Percentiles rank a stretch among this genome's conserved stretches.
These are phyloP conservation scores for Sebastes melanostomus DNA, from an alignment of 2,797 vertebrate genomes.

Conservation along the genomic window DNA sequence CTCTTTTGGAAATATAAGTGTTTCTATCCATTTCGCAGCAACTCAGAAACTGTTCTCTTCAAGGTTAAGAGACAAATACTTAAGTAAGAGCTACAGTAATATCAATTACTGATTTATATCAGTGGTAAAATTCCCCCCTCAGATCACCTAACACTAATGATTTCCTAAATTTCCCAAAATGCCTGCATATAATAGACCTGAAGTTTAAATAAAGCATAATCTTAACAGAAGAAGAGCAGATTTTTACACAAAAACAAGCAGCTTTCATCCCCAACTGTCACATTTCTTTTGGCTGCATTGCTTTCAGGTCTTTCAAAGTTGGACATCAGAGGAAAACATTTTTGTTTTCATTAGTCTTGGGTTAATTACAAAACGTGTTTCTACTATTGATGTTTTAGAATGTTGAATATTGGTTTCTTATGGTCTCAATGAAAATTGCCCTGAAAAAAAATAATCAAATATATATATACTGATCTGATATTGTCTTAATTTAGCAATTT, in stretches of 20 bases:
- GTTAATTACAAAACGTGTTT: not conserved
- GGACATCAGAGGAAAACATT: slow-evolving; percentile 16
- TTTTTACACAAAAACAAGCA: not conserved
- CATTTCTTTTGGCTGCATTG: not conserved
- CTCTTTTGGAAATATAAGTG: not conserved
- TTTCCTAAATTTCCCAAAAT: not conserved
- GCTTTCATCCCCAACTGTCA: slow-evolving; percentile 2
- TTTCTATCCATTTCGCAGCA: not conserved
- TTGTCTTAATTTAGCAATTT: not conserved
- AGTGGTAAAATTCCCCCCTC: not conserved
- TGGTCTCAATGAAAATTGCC: not conserved
- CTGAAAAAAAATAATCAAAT: not conserved
- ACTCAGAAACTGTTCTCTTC: not conserved
- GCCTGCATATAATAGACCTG: not conserved
- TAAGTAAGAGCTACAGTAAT: not conserved
- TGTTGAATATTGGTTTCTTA: not conserved
- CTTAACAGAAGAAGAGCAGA: not conserved
- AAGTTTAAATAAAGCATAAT: not conserved
- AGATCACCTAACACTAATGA: not conserved
- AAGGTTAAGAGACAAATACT: not conserved
- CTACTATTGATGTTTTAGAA: not conserved
- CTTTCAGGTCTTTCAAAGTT: slow-evolving; percentile 22
- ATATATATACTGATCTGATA: not conserved
- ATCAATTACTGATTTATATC: not conserved
- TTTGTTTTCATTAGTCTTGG: not conserved